A percentile compares a stretch with the other conserved stretches of the same genome.
Evolutionary conservation across 1,140 invertebrate species (phyloP).

Genomic region (Philopotamus ludificatus): DNA sequence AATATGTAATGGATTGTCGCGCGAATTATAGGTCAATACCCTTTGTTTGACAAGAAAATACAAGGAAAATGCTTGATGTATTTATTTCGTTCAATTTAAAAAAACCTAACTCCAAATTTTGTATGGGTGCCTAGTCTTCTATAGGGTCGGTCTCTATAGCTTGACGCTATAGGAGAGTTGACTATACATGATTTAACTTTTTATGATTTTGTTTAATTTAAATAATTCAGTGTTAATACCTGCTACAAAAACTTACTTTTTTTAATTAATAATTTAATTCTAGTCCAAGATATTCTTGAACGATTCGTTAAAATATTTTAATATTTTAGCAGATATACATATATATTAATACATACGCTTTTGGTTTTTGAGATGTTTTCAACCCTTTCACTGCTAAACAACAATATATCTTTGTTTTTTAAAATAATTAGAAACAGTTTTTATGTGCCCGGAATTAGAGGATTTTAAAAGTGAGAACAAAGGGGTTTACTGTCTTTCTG

Average conservation of each 20-base stretch:
- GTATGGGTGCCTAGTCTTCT: neutral
- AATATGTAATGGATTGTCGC: neutral
- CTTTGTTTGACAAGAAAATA: neutral
- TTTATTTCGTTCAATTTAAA: neutral
- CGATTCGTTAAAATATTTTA: neutral
- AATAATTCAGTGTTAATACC: neutral
- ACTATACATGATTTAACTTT: too few relatives aligned
- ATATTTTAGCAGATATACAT: neutral
- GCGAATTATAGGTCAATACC: neutral
- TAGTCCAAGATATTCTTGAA: neutral
- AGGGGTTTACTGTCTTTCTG: too few relatives aligned
- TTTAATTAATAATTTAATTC: neutral
- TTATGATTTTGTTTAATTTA: too few relatives aligned
- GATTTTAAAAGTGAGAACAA: too few relatives aligned
- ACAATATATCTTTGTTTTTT: too few relatives aligned
- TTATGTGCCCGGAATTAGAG: too few relatives aligned
- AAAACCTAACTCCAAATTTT: neutral
- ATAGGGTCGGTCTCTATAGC: neutral
- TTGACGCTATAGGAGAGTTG: neutral
- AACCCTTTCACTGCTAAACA: too few relatives aligned
- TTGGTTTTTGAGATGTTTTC: too few relatives aligned
- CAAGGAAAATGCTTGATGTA: neutral
- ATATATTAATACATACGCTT: neutral
- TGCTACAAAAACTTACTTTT: neutral
- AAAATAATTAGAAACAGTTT: too few relatives aligned